These are phyloP conservation scores for Polyommatus iphigenia DNA, from an alignment of 2,888 invertebrate species.

Conservation along the genomic window DNA sequence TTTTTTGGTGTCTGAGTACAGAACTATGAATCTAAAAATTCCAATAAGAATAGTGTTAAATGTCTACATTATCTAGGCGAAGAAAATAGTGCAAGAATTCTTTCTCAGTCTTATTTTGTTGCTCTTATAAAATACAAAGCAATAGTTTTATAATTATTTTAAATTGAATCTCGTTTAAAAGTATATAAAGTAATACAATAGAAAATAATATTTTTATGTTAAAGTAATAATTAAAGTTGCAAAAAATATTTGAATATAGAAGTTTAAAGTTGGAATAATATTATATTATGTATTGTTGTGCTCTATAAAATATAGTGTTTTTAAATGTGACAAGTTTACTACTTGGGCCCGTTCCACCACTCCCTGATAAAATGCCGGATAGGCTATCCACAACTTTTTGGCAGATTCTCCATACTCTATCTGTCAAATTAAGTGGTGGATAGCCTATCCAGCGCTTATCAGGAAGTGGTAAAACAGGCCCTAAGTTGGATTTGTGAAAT, in stretches of 20 bases:
- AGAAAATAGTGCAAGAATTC: constrained; percentile 28
- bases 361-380: no score
- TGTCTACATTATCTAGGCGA: constrained; percentile 8
- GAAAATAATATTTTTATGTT: neutral
- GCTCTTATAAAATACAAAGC: constrained; percentile 16
- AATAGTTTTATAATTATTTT: constrained; percentile 20
- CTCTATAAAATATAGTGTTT: neutral
- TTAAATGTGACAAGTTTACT: neutral
- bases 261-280: neutral
- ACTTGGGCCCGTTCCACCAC: neutral
- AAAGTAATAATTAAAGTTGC: neutral
- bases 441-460: no score
- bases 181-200: neutral
- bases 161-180: neutral
- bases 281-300: neutral
- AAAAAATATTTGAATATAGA: neutral
- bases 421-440: no score
- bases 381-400: no score
- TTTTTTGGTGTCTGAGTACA: neutral
- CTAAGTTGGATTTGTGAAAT: no score
- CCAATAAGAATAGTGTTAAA: constrained; percentile 11
- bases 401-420: no score
- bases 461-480: no score
- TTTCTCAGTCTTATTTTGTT: constrained; percentile 29
- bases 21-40: neutral